A percentile compares a stretch with the other conserved stretches of the same genome.
Evolutionary conservation across 2,888 invertebrate genomes (phyloP).

Genomic region (Melipona bicolor): DNA sequence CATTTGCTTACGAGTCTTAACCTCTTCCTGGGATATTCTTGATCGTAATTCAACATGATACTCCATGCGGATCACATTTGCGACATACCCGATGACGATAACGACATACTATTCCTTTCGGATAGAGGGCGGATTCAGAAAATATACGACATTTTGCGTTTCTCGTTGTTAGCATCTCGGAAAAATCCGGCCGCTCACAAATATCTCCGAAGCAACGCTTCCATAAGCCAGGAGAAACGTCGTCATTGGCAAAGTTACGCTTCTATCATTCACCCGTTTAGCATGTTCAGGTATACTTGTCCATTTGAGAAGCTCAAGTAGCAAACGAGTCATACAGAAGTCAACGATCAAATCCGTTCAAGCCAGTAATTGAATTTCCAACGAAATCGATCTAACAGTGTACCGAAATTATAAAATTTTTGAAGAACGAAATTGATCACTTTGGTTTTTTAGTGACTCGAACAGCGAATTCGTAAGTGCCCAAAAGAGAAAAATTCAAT

Average conservation of each 20-base stretch:
- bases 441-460: not conserved
- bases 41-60: slow-evolving; percentile 50
- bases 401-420: not conserved
- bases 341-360: not conserved
- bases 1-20: not conserved
- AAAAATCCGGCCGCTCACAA: slow-evolving; percentile 77
- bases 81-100: slow-evolving; percentile 67
- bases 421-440: not conserved
- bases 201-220: slow-evolving; percentile 78
- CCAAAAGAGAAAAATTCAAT: not conserved
- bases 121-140: slow-evolving; percentile 62
- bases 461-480: not conserved
- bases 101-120: slow-evolving; percentile 72
- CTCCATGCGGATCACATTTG: slow-evolving; percentile 73
- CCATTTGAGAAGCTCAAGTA: not conserved
- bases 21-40: not conserved
- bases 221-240: slow-evolving; percentile 77
- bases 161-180: slow-evolving; percentile 77
- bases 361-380: not conserved
- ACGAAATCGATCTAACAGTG: not conserved
- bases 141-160: slow-evolving; percentile 60
- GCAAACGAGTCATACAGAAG: not conserved
- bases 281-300: slow-evolving; percentile 76
- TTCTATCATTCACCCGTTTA: slow-evolving; percentile 80
- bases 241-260: slow-evolving; percentile 74